Percentiles rank a stretch among this genome's conserved stretches.
Conservation (phyloP, 2,888 invertebrate species). For the Polylopha cassiicola region DNA sequence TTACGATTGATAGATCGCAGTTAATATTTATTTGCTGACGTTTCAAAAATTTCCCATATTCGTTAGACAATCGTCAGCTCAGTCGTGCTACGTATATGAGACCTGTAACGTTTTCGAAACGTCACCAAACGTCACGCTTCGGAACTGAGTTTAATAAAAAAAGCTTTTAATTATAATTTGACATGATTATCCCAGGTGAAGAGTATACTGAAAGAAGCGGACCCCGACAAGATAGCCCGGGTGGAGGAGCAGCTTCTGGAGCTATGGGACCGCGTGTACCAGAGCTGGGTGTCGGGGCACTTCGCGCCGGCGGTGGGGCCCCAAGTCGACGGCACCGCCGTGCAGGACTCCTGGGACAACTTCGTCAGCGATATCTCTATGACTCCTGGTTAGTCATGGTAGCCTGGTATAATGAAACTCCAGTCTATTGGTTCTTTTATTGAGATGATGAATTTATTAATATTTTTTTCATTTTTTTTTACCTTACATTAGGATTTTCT, state of each 20-base stretch:
- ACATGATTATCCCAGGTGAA: conserved; percentile 75
- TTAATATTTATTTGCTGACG: too few species aligned
- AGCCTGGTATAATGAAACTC: neutral
- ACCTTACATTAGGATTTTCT: too few species aligned
- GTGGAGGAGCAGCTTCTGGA: conserved; percentile 93
- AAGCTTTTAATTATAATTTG: conserved; percentile 6
- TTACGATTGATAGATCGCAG: too few species aligned
- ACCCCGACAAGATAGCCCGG: conserved; percentile 86
- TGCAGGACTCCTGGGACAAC: conserved; percentile 84
- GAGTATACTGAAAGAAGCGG: conserved; percentile 87
- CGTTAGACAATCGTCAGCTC: too few species aligned
- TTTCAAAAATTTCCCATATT: too few species aligned
- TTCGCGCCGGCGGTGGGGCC: conserved; percentile 78
- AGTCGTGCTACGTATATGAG: too few species aligned
- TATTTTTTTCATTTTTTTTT: too few species aligned
- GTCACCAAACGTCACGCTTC: too few species aligned
- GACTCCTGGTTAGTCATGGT: conserved; percentile 79
- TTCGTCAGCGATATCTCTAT: conserved; percentile 84
- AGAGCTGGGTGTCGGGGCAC: conserved; percentile 90
- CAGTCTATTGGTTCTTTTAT: neutral
- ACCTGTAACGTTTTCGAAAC: too few species aligned
- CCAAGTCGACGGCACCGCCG: conserved; percentile 83
- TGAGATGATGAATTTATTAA: too few species aligned
- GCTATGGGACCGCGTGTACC: conserved; percentile 95
- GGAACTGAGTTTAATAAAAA: too few species aligned